phyloP scores from a whole-genome alignment of 2,888 invertebrate genomes.

The Galerucella calmariensis region DNA sequence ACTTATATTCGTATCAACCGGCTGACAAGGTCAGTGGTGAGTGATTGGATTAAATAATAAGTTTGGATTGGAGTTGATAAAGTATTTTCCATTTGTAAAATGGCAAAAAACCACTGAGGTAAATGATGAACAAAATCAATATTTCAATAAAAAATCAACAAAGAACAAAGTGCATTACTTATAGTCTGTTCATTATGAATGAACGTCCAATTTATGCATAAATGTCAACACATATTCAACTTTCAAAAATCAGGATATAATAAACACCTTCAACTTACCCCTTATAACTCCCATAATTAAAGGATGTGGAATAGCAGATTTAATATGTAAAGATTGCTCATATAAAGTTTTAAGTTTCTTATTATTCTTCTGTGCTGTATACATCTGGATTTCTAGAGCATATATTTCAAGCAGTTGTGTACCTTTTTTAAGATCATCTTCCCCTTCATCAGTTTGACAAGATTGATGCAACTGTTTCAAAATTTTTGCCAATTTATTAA shows the following conservation, averaged over 20 bases:
- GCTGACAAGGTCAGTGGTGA: too few species aligned
- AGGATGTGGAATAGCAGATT: slow-evolving; percentile 99
- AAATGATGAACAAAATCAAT: too few species aligned
- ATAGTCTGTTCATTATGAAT: too few species aligned
- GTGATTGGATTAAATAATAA: too few species aligned
- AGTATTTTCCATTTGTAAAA: too few species aligned
- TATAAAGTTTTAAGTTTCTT: slow-evolving; percentile 96
- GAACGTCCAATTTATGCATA: too few species aligned
- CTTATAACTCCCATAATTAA: slow-evolving; percentile 99
- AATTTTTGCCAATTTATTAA: slow-evolving; percentile 93
- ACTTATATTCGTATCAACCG: too few species aligned
- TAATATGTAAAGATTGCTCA: slow-evolving; percentile 97
- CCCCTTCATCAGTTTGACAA: slow-evolving; percentile 98
- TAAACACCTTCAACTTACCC: slow-evolving; percentile 69
- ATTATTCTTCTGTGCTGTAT: slow-evolving; percentile 99
- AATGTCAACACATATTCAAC: too few species aligned
- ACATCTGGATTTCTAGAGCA: slow-evolving; percentile 99
- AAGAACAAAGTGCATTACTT: too few species aligned
- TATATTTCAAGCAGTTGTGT: slow-evolving; percentile 98
- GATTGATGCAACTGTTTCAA: slow-evolving; percentile 96
- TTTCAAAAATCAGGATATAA: not conserved
- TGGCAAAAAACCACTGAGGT: too few species aligned
- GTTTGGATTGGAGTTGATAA: too few species aligned
- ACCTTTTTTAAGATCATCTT: slow-evolving; percentile 97
- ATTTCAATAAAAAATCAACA: too few species aligned